Percentiles rank a stretch among this genome's conserved stretches.
phyloP scores from a whole-genome alignment of 37 sponge, comb jelly and placozoan species.

The Chondrilla cf. caribensis region DNA sequence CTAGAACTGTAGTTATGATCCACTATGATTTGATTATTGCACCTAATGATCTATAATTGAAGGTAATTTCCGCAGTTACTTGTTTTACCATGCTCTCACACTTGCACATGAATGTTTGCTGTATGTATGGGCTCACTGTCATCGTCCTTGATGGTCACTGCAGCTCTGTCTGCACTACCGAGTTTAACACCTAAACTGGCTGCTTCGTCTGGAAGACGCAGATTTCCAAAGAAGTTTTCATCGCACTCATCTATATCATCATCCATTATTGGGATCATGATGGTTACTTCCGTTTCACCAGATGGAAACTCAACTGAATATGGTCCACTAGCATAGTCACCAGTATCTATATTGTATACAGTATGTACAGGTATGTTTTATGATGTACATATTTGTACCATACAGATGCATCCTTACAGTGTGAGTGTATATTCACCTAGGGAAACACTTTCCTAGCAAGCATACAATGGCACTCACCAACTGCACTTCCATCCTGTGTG shows the following conservation, averaged over 20 bases:
- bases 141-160: constrained; percentile 26
- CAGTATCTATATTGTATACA: not conserved
- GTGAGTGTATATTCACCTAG: too few relatives aligned
- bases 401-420: too few relatives aligned
- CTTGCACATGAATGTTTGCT: too few relatives aligned
- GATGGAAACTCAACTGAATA: not conserved
- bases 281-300: not conserved
- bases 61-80: too few relatives aligned
- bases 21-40: too few relatives aligned
- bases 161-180: not conserved
- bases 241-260: constrained; percentile 27
- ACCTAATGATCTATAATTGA: too few relatives aligned
- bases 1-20: too few relatives aligned
- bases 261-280: not conserved
- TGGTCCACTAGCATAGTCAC: not conserved
- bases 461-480: not conserved
- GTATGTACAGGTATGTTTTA: too few relatives aligned
- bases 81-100: too few relatives aligned
- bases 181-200: not conserved
- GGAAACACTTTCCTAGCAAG: too few relatives aligned
- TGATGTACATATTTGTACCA: too few relatives aligned
- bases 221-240: not conserved
- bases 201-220: not conserved
- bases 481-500: constrained; percentile 7
- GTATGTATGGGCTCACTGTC: constrained; percentile 19